Percentiles rank a stretch among this genome's conserved stretches.
These are phyloP conservation scores for Oxyura jamaicensis DNA, from an alignment of 2,113 vertebrate species.

Conservation along the genomic window DNA sequence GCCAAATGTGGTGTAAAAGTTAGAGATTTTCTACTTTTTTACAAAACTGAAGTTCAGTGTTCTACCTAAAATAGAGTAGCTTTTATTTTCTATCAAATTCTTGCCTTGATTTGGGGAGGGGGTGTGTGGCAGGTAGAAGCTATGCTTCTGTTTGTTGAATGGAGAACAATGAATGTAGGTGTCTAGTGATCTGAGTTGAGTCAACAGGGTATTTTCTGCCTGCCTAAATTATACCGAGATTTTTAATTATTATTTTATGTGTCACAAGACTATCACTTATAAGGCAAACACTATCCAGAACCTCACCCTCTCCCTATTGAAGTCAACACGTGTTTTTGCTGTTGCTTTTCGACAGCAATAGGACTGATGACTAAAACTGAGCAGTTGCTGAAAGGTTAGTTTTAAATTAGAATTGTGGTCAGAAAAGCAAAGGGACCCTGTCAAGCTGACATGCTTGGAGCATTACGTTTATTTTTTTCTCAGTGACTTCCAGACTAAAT, in stretches of 20 bases:
- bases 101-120: not conserved
- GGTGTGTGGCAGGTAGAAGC: no score
- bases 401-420: conserved; percentile 40
- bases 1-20: not conserved
- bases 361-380: conserved; percentile 44
- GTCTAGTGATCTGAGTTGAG: not conserved
- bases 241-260: conserved; percentile 14
- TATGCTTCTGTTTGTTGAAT: not conserved
- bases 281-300: not conserved
- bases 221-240: not conserved
- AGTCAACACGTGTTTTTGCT: not conserved
- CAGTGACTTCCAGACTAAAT: conserved; percentile 1
- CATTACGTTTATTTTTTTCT: conserved; percentile 7
- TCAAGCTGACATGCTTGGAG: conserved; percentile 24
- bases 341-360: conserved; percentile 13
- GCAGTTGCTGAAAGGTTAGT: conserved; percentile 42
- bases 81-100: not conserved
- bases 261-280: not conserved
- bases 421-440: conserved; percentile 48
- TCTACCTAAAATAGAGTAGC: not conserved
- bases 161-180: not conserved
- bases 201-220: conserved; percentile 1
- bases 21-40: not conserved
- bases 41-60: not conserved
- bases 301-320: not conserved